Evolutionary conservation across 2,888 invertebrate genomes (phyloP), one percentile per base, ranked within the genome.

Genomic region (Catocala nupta): DNA sequence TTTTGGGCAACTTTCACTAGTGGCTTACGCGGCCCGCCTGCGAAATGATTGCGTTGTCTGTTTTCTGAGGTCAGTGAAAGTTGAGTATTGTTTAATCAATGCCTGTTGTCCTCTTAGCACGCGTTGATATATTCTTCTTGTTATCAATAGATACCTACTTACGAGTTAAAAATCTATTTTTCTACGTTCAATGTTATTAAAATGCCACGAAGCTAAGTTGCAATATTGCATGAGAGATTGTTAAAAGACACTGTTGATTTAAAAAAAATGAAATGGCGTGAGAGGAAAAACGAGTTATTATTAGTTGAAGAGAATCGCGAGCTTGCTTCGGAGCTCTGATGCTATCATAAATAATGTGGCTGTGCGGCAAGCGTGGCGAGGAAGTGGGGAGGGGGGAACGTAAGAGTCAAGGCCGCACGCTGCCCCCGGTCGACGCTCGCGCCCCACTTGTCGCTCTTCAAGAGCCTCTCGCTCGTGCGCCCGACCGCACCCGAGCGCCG

Each of bases 341-440:
- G 93, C 89, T 91, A 93, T 94, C 92, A 91, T 94, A 92, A 94
- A 93, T 93, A 92, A 93, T 92, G 90, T 92, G 87, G 90, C 88
- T 88, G 92, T 82, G 89, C 89, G 90, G 90, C 78, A 85, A 86
- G 87, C 86, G 86, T 83, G 82, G 88, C 81, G 85, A 77, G 78
- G 85, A 77, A 83, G 81, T 71, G 84, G 73, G 81, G 77, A 73
- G 80, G 56, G 78, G 80, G 75, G 78, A 80, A 84, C 87, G 86
- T 89, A 92, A 94, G 95, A 96, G 96, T 96, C 96, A 96, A 96
- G 96, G 96, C 95, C 96, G 96, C 96, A 95, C 96, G 95, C 95
- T 96, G 96, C 96, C 96, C 96, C 95, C 95, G 93, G 89, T 96
- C 97, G 92, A 97, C 98, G 95, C 97, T 98, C 95, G 92, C 91